phyloP scores from a whole-genome alignment of 2,888 invertebrate species.

The Cheilosia vulpina region DNA sequence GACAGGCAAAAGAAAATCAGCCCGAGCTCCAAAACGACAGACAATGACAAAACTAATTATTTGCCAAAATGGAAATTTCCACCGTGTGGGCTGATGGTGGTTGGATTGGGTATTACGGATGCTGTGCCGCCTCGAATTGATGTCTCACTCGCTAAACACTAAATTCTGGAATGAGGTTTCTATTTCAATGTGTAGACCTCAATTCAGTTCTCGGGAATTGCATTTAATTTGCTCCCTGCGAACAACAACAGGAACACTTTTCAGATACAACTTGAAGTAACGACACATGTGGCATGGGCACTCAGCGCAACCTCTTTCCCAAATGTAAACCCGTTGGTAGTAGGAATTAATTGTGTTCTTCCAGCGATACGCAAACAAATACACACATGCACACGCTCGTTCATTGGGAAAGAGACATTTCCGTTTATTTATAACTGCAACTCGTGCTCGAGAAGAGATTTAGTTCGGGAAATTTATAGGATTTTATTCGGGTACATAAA shows the following conservation, averaged over 20 bases:
- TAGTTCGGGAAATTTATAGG: slow-evolving; percentile 64
- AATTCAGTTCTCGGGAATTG: slow-evolving; percentile 35
- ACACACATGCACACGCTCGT: not conserved
- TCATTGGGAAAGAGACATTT: slow-evolving; percentile 38
- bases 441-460: slow-evolving; percentile 53
- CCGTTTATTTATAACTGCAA: slow-evolving; percentile 60
- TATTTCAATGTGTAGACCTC: slow-evolving; percentile 14
- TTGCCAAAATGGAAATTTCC: slow-evolving; percentile 71
- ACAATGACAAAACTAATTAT: slow-evolving; percentile 75
- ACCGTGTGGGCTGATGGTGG: slow-evolving; percentile 20
- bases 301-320: not conserved
- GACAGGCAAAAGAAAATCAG: not conserved
- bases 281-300: slow-evolving; percentile 37
- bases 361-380: not conserved
- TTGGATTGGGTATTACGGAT: slow-evolving; percentile 28
- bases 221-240: slow-evolving; percentile 21
- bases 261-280: slow-evolving; percentile 31
- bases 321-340: slow-evolving; percentile 33
- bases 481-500: slow-evolving; percentile 34
- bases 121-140: slow-evolving; percentile 33
- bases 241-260: not conserved
- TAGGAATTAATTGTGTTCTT: slow-evolving; percentile 68
- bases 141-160: slow-evolving; percentile 34
- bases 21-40: slow-evolving; percentile 40
- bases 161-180: slow-evolving; percentile 31